Evolutionary conservation across 2,113 vertebrate genomes (phyloP).

Genomic region (Pheucticus melanocephalus): DNA sequence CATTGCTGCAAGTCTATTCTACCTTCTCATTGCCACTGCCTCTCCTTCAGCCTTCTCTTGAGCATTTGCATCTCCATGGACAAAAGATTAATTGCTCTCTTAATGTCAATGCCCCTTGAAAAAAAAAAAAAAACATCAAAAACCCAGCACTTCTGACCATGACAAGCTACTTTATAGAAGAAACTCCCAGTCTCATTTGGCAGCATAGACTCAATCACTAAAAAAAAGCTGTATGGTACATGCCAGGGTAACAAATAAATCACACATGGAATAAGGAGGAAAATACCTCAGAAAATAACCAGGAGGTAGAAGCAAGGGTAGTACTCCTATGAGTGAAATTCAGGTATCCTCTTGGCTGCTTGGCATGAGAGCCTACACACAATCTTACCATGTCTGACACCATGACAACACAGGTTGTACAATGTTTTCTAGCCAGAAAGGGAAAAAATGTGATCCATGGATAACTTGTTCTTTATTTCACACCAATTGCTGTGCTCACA

Average conservation of each 20-base stretch:
- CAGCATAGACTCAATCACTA: background rate
- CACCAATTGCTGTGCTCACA: background rate
- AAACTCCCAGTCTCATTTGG: background rate
- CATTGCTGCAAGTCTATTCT: background rate
- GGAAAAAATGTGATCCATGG: background rate
- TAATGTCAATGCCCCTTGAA: background rate
- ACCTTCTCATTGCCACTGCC: background rate
- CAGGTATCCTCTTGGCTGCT: background rate
- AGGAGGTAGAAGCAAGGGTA: background rate
- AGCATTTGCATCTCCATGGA: background rate
- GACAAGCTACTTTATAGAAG: background rate
- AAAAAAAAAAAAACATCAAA: background rate
- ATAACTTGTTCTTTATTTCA: background rate
- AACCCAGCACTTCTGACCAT: background rate
- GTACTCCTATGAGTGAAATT: background rate
- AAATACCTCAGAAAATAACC: background rate
- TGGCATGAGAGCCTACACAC: background rate
- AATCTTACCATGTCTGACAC: background rate
- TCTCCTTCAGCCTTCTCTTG: background rate
- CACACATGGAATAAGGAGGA: background rate
- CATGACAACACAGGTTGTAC: rapidly evolving
- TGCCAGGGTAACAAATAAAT: background rate
- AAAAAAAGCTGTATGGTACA: background rate
- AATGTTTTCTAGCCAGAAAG: background rate
- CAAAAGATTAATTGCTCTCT: background rate